These are phyloP conservation scores for Eilema depressum DNA, from an alignment of 2,888 invertebrate species.

Conservation along the genomic window DNA sequence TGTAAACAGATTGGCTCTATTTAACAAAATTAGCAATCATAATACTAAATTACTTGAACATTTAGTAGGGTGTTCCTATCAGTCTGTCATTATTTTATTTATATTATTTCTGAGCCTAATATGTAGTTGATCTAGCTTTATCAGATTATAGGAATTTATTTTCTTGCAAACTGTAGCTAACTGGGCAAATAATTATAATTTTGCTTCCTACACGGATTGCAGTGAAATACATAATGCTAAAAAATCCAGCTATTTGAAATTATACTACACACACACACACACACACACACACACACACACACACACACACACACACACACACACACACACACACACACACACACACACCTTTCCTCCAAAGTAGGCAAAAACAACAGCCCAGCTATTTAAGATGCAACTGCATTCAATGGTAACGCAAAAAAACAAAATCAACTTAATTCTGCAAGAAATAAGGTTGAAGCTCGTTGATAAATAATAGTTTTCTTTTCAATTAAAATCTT, in stretches of 20 bases:
- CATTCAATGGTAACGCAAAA: no score
- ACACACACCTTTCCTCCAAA: no score
- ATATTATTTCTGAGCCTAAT: slow-evolving; percentile 18
- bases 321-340: no score
- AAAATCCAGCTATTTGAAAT: no score
- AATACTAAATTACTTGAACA: slow-evolving; percentile 5
- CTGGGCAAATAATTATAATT: slow-evolving; percentile 26
- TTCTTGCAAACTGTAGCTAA: slow-evolving; percentile 19
- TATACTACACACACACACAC: no score
- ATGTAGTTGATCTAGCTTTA: slow-evolving; percentile 11
- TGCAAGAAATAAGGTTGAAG: not conserved
- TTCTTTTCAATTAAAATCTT: not conserved
- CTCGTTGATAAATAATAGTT: not conserved
- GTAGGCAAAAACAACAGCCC: no score
- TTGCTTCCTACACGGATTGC: slow-evolving; percentile 36
- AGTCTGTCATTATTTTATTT: slow-evolving; percentile 17
- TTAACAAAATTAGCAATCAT: slow-evolving; percentile 1
- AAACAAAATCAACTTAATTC: not conserved
- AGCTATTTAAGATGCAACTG: no score
- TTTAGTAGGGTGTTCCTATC: slow-evolving; percentile 28
- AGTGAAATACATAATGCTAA: slow-evolving; percentile 26
- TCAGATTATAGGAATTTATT: slow-evolving; percentile 11
- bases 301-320: no score
- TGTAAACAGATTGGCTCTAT: not conserved
- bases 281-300: no score